Evolutionary conservation across 2,113 vertebrate genomes (phyloP).

Genomic region (Gulo gulo): DNA sequence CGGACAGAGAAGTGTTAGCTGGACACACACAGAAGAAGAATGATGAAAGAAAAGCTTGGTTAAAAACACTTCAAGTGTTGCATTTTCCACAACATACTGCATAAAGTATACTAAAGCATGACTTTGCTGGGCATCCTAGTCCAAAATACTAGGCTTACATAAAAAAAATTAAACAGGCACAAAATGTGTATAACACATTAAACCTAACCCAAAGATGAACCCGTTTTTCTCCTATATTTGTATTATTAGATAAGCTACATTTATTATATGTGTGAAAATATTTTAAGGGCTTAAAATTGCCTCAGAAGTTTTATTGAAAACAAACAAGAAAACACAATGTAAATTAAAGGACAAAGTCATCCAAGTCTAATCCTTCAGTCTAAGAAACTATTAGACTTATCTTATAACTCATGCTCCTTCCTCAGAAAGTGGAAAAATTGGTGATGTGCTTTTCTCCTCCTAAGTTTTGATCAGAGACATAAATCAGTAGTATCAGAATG

Average conservation of each 20-base stretch:
- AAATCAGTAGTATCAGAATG: not conserved
- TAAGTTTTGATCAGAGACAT: not conserved
- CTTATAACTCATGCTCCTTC: not conserved
- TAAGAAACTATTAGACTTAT: not conserved
- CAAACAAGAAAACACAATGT: not conserved
- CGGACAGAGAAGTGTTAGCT: rapidly evolving
- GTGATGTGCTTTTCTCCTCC: not conserved
- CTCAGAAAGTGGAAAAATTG: not conserved
- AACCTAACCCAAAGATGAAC: not conserved
- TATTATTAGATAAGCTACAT: not conserved
- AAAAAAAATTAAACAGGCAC: not conserved
- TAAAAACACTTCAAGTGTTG: not conserved
- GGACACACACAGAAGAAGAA: not conserved
- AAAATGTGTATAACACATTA: not conserved
- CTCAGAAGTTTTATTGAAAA: no score
- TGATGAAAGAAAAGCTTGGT: not conserved
- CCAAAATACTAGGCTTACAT: not conserved
- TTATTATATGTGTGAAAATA: no score
- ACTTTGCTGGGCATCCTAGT: not conserved
- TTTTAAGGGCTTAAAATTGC: no score
- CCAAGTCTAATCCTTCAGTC: not conserved
- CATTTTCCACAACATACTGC: not conserved
- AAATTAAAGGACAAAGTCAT: not conserved
- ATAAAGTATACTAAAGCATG: not conserved
- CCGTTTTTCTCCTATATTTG: not conserved